Percentiles rank a stretch among this genome's conserved stretches.
Evolutionary conservation across 2,888 invertebrate genomes (phyloP).

Genomic region (Morpho deidamia): DNA sequence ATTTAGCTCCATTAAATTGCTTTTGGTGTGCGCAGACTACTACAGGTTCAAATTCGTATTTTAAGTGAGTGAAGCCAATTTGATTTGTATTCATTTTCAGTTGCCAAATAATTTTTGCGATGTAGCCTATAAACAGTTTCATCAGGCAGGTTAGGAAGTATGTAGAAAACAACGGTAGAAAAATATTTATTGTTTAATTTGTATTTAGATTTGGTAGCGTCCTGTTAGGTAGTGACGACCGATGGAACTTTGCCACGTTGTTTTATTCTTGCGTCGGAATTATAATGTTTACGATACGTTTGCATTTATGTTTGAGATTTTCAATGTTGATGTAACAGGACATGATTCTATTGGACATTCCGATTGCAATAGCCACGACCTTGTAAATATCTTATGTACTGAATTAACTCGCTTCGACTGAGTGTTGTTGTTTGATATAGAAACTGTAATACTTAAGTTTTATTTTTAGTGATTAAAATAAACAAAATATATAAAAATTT

Average conservation of each 20-base stretch:
- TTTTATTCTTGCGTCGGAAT: conserved; percentile 21
- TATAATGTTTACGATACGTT: conserved; percentile 38
- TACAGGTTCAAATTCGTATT: conserved; percentile 59
- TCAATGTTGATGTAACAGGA: conserved; percentile 42
- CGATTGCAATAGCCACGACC: conserved; percentile 46
- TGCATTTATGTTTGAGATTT: conserved; percentile 58
- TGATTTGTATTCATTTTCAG: conserved; percentile 68
- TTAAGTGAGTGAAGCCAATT: conserved; percentile 55
- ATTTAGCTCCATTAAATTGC: conserved; percentile 27
- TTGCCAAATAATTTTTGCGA: conserved; percentile 71
- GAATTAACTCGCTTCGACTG: conserved; percentile 71
- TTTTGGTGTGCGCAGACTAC: conserved; percentile 53
- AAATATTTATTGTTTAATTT: conserved; percentile 59
- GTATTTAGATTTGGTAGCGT: conserved; percentile 44
- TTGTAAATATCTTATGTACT: conserved; percentile 70
- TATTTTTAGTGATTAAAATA: conserved; percentile 76
- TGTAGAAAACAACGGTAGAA: conserved; percentile 59
- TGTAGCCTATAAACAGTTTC: conserved; percentile 61
- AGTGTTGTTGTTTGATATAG: conserved; percentile 75
- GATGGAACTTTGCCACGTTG: conserved; percentile 8
- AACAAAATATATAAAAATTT: conserved; percentile 66
- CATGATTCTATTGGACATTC: conserved; percentile 34
- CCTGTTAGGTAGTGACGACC: conserved; percentile 29
- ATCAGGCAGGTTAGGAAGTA: conserved; percentile 56
- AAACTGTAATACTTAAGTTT: conserved; percentile 77